Conservation (phyloP, 2,113 vertebrate genomes). For the Dromaius novaehollandiae region DNA sequence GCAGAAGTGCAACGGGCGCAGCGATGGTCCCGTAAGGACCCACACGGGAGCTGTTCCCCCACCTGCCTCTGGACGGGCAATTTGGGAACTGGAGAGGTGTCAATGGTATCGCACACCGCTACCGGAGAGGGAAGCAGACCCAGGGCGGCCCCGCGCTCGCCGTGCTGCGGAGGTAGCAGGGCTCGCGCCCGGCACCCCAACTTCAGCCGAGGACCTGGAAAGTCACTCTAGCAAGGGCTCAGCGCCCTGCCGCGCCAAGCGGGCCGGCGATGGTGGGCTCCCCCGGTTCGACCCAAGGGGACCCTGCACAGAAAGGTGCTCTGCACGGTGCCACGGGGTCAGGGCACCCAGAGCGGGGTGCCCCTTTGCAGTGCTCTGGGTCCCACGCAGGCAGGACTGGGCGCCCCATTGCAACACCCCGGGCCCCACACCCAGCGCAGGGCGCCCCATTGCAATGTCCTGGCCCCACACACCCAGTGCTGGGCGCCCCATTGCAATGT, state of each 20-base stretch:
- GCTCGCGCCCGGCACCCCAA: neutral
- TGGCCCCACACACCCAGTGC: rapidly evolving
- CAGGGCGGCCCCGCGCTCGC: neutral
- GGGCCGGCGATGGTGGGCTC: neutral
- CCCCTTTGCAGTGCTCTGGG: neutral
- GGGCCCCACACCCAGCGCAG: too few relatives aligned
- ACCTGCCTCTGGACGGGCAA: rapidly evolving
- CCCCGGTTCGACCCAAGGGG: neutral
- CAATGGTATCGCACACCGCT: neutral
- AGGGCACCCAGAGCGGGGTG: neutral
- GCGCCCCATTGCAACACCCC: rapidly evolving
- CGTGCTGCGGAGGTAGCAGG: neutral
- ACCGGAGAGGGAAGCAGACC: neutral
- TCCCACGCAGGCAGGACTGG: rapidly evolving
- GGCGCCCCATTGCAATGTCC: rapidly evolving
- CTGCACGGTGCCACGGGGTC: neutral
- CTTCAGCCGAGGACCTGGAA: rapidly evolving
- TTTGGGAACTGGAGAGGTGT: neutral
- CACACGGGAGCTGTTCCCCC: neutral
- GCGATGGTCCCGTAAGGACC: rapidly evolving
- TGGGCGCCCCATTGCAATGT: rapidly evolving
- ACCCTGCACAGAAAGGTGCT: neutral
- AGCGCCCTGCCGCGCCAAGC: too few relatives aligned
- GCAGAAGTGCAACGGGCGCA: rapidly evolving
- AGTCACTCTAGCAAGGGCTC: too few relatives aligned